Base-by-base conservation (phyloP, 37 sponge, comb jelly and placozoan genomes). In the Bolinopsis microptera region DNA sequence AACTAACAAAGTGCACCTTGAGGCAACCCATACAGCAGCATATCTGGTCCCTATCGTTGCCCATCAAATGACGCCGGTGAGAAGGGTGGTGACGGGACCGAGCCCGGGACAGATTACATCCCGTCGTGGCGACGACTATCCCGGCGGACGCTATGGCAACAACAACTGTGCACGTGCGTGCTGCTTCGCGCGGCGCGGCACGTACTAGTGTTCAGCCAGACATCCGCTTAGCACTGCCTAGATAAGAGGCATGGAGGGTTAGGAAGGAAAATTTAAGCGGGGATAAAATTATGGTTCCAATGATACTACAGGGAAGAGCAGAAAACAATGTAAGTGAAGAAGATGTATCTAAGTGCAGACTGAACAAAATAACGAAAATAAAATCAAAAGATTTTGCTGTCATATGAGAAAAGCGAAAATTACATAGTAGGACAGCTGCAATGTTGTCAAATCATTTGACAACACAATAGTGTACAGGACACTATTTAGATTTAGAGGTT, bases 51-150 rank as follows among this genome's bases (percentile, higher is more conserved):
- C 80, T 18, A 32, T 77, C 80, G 36, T 77, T 77, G 80, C 80
- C 80, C 80, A 77, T 77, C 80, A 77, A 77, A 16, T 77, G 80
- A 77, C 80, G 80, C 21, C 80, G 80, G 37, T 77, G 80, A 35
- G 80, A 32, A 16, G 80, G 80, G 28, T 32, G 33, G 80, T 27
- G 33, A 1, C 33, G 36, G 27, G 35, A 9, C 80, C 80, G 28
- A 34, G 33, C 32, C 37, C 80, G 80, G 13, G 80, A 77, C 80
- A 77, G 33, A 27, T 77, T 77, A 77, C 80, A 77, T 77, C 80
- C 80, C 80, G 80, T 77, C 27, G 33, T 77, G 61, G 61, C 61
- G 61, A 48, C 61, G 27, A 77, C 80, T 77, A 77, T 77, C 22
- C 27, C 80, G 32, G 32, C 36, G 80, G 80, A 32, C 80, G 80